phyloP scores from a whole-genome alignment of 2,888 invertebrate species.

The Eupithecia exiguata region DNA sequence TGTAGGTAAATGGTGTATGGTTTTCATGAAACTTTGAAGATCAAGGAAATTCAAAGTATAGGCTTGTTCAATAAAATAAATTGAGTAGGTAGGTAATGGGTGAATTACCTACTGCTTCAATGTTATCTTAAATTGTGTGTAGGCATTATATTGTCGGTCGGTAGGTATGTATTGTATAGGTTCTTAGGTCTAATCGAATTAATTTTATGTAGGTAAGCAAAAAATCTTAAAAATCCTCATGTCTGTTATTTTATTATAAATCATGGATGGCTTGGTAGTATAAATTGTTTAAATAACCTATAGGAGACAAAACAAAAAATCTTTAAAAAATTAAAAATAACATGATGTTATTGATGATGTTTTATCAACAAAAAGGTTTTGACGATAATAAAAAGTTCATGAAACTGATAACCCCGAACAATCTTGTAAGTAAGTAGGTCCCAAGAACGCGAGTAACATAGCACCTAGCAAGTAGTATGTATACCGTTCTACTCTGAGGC shows the following conservation, averaged over 20 bases:
- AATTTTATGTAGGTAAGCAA: background rate
- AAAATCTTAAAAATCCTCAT: background rate
- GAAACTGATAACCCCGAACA: slow-evolving; percentile 1
- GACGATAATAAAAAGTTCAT: background rate
- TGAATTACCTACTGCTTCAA: background rate
- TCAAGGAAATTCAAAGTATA: background rate
- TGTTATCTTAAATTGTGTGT: too few species aligned
- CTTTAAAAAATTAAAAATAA: background rate
- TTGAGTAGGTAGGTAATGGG: background rate
- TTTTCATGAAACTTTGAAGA: background rate
- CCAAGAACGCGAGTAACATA: background rate
- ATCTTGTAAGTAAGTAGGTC: background rate
- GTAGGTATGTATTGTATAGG: background rate
- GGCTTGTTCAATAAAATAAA: background rate
- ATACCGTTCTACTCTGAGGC: slow-evolving; percentile 5
- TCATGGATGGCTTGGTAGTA: background rate
- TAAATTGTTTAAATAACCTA: too few species aligned
- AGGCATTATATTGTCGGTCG: background rate
- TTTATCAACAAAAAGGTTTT: background rate
- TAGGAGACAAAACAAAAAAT: too few species aligned
- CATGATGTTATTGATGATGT: background rate
- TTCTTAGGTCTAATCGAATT: background rate
- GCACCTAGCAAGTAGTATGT: background rate
- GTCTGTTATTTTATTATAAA: too few species aligned
- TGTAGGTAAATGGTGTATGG: background rate